Evolutionary conservation across 2,797 vertebrate genomes (phyloP).

Genomic region (Mormyrus hasselquistii): DNA sequence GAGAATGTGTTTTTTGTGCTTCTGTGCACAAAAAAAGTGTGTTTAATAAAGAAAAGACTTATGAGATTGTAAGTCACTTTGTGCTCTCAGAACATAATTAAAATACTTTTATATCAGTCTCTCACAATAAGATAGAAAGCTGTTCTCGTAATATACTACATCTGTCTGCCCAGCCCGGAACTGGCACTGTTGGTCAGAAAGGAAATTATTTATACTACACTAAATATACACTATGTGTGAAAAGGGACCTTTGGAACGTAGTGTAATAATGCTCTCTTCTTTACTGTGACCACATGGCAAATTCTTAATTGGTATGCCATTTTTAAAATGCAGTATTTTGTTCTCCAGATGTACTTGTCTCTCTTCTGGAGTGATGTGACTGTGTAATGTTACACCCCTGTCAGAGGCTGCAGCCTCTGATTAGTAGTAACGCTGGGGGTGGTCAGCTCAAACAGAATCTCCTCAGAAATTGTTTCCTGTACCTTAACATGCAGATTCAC

Average conservation of each 20-base stretch:
- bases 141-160: neutral
- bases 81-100: neutral
- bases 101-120: neutral
- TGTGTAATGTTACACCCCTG: neutral
- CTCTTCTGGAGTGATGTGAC: neutral
- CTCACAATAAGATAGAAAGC: neutral
- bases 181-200: neutral
- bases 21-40: neutral
- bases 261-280: neutral
- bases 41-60: neutral
- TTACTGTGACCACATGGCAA: neutral
- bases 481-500: neutral
- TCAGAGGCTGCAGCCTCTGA: neutral
- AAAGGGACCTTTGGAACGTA: neutral
- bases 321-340: neutral
- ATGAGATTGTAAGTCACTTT: too few species aligned
- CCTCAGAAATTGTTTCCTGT: neutral
- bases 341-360: neutral
- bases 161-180: neutral
- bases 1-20: neutral
- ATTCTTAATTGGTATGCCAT: neutral
- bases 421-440: neutral
- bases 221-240: neutral
- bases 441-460: neutral
- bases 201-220: neutral